phyloP scores from a whole-genome alignment of 1,140 invertebrate genomes.

The Melipona quadrifasciata region DNA sequence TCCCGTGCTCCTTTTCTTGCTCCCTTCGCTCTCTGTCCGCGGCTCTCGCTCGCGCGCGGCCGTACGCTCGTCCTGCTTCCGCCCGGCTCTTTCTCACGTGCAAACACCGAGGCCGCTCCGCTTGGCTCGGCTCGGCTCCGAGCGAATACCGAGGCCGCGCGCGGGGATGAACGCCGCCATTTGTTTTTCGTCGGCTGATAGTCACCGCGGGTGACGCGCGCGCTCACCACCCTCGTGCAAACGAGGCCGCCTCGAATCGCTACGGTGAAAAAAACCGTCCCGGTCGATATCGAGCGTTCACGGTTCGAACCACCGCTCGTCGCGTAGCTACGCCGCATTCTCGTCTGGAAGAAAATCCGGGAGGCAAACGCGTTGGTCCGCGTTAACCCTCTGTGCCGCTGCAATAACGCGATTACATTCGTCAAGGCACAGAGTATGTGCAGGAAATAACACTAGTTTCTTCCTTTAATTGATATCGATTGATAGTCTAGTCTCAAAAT shows the following conservation, averaged over 20 bases:
- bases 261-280: constrained; percentile 31
- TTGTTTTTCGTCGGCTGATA: constrained; percentile 53
- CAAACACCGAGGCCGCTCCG: constrained; percentile 1
- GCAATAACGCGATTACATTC: too few species aligned
- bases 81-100: constrained; percentile 57
- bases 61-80: constrained; percentile 37
- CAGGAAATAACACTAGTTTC: too few species aligned
- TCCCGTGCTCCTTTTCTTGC: constrained; percentile 40
- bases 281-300: constrained; percentile 49
- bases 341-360: constrained; percentile 21
- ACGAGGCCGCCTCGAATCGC: not conserved
- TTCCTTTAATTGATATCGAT: too few species aligned
- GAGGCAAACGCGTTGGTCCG: not conserved
- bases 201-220: constrained; percentile 35
- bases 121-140: not conserved
- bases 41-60: constrained; percentile 15
- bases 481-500: too few species aligned
- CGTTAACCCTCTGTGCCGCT: too few species aligned
- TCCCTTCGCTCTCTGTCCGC: constrained; percentile 26
- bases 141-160: too few species aligned
- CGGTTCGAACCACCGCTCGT: constrained; percentile 38
- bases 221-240: constrained; percentile 35
- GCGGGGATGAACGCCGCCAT: not conserved
- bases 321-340: constrained; percentile 16
- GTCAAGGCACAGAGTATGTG: too few species aligned